Percentiles rank a stretch among this genome's conserved stretches.
These are phyloP conservation scores for Ophiodon elongatus DNA, from an alignment of 2,113 vertebrate genomes.

Conservation along the genomic window DNA sequence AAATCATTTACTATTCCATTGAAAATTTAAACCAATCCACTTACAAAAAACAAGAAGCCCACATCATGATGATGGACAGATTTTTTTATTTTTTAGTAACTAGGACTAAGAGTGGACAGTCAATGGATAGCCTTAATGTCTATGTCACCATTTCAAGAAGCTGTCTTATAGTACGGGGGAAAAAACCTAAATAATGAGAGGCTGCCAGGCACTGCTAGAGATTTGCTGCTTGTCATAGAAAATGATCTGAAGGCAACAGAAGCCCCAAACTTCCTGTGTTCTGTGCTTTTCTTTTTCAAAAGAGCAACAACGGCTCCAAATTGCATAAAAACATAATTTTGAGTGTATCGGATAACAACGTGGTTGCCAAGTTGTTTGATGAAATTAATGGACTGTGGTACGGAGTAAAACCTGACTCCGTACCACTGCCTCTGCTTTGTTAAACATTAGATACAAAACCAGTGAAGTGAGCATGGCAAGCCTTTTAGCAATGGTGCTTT, in stretches of 20 bases:
- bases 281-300: background rate
- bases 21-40: too few species aligned
- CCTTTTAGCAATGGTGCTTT: background rate
- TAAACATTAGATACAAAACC: background rate
- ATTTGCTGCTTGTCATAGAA: too few species aligned
- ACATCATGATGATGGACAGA: background rate
- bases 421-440: background rate
- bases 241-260: too few species aligned
- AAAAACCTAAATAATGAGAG: background rate
- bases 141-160: background rate
- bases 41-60: background rate
- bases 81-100: background rate
- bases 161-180: background rate
- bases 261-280: too few species aligned
- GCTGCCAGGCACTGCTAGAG: background rate
- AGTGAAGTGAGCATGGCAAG: background rate
- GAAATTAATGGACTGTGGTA: background rate
- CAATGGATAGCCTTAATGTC: background rate
- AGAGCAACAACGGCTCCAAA: background rate
- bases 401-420: background rate
- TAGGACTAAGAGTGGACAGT: background rate
- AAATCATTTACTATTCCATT: background rate
- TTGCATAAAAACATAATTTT: background rate
- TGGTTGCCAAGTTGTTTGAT: background rate
- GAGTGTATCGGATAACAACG: background rate